phyloP scores from a whole-genome alignment of 2,797 vertebrate genomes.

The Trachurus trachurus region DNA sequence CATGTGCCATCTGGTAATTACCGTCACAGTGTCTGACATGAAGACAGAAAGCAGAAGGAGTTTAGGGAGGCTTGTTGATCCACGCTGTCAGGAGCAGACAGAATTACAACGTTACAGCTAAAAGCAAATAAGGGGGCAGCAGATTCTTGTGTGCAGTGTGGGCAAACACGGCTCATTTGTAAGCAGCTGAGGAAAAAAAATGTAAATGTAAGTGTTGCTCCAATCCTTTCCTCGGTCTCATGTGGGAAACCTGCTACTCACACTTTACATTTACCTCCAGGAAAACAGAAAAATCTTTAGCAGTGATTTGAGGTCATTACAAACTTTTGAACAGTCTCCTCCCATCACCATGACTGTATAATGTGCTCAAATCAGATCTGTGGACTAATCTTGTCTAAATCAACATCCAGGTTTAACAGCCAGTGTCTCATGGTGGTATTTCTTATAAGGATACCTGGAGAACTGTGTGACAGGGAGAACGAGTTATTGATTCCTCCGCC shows the following conservation, averaged over 20 bases:
- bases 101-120: slow-evolving; percentile 55
- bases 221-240: not conserved
- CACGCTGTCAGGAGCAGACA: slow-evolving; percentile 52
- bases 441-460: not conserved
- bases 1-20: slow-evolving; percentile 74
- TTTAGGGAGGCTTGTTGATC: slow-evolving; percentile 72
- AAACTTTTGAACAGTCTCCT: not conserved
- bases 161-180: slow-evolving; percentile 23
- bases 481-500: not conserved
- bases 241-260: not conserved
- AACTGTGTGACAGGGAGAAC: not conserved
- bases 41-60: slow-evolving; percentile 64
- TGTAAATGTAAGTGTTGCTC: not conserved
- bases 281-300: too few species aligned
- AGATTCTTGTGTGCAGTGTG: slow-evolving; percentile 35
- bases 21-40: slow-evolving; percentile 54
- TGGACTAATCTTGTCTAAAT: not conserved
- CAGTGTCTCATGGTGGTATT: not conserved
- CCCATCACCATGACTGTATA: not conserved
- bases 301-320: not conserved
- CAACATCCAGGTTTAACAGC: not conserved
- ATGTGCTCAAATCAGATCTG: not conserved
- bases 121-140: slow-evolving; percentile 40
- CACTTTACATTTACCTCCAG: not conserved
- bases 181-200: not conserved